Base-by-base conservation (phyloP, 2,888 invertebrate species). In the Chalcosyrphus nemorum region DNA sequence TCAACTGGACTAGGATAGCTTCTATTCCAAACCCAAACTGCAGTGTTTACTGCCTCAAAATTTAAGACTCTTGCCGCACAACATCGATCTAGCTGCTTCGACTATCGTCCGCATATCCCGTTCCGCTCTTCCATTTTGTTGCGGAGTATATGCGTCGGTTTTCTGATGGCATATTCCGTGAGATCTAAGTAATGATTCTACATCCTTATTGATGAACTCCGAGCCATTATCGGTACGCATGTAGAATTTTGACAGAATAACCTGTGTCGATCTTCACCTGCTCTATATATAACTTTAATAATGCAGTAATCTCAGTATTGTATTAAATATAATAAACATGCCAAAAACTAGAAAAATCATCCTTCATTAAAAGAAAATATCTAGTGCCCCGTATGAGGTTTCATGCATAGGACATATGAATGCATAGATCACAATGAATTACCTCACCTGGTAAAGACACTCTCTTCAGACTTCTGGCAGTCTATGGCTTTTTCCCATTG, bases 21-120 rank as follows among this genome's bases (percentile, higher is more conserved):
- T 87, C 0, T 35, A 35, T 35, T 35, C n/a, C 11, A 35, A 1
- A 35, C 35, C 11, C n/a, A n/a, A 11, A 35, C 35, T 35, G 35
- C 35, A n/a, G 35, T 11, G 35, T 35, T 35, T n/a, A 89, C 88
- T 0, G 90, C 90, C 86, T 91, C 90, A 13, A 89, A 77, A 70
- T n/a, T 68, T 38, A 3, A 88, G 24, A 0, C 86, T 87, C 74
- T 57, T 81, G 2, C 63, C 56, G 63, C 66, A 65, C 6, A 86
- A 54, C 59, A 86, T n/a, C n/a, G 6, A 88, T 88, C 75, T 89
- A 89, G 1, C 87, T n/a, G n/a, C n/a, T n/a, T n/a, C n/a, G n/a
- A n/a, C n/a, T n/a, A n/a, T n/a, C n/a, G n/a, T n/a, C n/a, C n/a
- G n/a, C n/a, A n/a, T n/a, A n/a, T n/a, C n/a, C n/a, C n/a, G n/a